Conservation (phyloP, 2,888 invertebrate genomes). For the Dasypolia templi region DNA sequence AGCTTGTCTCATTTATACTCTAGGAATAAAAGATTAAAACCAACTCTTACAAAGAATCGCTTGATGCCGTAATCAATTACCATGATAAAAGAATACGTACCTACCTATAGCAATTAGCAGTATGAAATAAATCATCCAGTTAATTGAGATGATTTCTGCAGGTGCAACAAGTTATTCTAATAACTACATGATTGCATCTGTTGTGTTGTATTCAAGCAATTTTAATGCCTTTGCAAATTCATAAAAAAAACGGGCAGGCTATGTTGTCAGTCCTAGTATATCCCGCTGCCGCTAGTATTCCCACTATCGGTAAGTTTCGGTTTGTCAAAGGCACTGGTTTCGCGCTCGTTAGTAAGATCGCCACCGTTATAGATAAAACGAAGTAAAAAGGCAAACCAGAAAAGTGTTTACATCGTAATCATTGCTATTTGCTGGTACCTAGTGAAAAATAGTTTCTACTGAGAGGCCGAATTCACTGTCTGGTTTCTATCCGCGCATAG, state of each 20-base stretch:
- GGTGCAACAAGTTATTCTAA: slow-evolving; percentile 33
- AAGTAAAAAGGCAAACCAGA: neutral
- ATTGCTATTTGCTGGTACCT: neutral
- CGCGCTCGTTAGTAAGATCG: slow-evolving; percentile 2
- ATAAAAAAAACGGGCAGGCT: neutral
- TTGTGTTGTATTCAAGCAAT: neutral
- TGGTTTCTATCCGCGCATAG: slow-evolving; percentile 28
- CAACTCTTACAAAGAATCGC: slow-evolving; percentile 24
- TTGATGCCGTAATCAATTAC: slow-evolving; percentile 28
- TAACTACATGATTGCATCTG: slow-evolving; percentile 21
- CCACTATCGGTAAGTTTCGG: too few relatives aligned
- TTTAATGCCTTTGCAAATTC: neutral
- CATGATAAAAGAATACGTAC: slow-evolving; percentile 32
- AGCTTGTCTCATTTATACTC: slow-evolving; percentile 12
- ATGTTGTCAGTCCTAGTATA: neutral
- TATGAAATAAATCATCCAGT: slow-evolving; percentile 52
- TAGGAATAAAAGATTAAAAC: neutral
- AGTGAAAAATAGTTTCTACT: slow-evolving; percentile 6
- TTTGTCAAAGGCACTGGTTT: slow-evolving; percentile 12
- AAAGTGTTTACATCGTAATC: neutral
- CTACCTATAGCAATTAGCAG: slow-evolving; percentile 34
- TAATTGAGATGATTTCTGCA: slow-evolving; percentile 39
- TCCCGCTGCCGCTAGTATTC: too few relatives aligned
- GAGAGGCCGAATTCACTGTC: slow-evolving; percentile 14
- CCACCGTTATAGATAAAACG: neutral